A percentile compares a stretch with the other conserved stretches of the same genome.
These are phyloP conservation scores for Arrhopalites spinosus DNA, from an alignment of 2,888 invertebrate genomes.

Conservation along the genomic window DNA sequence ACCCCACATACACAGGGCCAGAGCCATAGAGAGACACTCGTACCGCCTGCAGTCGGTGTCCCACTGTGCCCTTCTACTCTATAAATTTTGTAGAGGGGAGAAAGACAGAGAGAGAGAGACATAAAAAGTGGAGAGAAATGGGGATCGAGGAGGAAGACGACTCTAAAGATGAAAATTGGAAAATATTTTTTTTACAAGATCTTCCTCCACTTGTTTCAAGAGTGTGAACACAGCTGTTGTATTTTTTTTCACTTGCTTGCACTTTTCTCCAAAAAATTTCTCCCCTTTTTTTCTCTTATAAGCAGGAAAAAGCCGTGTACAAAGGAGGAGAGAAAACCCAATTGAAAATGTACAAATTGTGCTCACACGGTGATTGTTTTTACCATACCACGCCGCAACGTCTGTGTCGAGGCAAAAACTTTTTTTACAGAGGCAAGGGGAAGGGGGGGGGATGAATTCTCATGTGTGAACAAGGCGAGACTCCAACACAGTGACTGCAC, in stretches of 20 bases:
- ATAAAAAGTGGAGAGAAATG: background rate
- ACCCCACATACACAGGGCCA: background rate
- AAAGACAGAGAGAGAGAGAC: background rate
- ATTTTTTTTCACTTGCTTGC: background rate
- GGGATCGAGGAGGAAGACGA: background rate
- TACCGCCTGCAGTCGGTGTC: constrained; percentile 13
- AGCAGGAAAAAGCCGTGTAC: no score
- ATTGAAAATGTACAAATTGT: no score
- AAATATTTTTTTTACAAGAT: constrained; percentile 19
- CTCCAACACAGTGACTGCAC: no score
- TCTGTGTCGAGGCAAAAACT: no score
- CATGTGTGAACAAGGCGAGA: no score
- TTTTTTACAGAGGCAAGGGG: no score
- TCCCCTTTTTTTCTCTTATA: background rate
- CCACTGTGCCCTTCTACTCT: constrained; percentile 15
- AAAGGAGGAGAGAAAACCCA: no score
- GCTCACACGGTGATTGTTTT: no score
- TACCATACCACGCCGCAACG: no score
- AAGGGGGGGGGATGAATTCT: no score
- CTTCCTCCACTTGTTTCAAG: background rate
- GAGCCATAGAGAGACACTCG: background rate
- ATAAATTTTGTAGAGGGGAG: constrained; percentile 4
- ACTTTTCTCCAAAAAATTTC: constrained; percentile 4
- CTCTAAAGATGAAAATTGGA: constrained; percentile 31
- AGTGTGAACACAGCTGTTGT: constrained; percentile 20